These are phyloP conservation scores for Eurystomus glaucurus DNA, from an alignment of 2,797 vertebrate species.

Conservation along the genomic window DNA sequence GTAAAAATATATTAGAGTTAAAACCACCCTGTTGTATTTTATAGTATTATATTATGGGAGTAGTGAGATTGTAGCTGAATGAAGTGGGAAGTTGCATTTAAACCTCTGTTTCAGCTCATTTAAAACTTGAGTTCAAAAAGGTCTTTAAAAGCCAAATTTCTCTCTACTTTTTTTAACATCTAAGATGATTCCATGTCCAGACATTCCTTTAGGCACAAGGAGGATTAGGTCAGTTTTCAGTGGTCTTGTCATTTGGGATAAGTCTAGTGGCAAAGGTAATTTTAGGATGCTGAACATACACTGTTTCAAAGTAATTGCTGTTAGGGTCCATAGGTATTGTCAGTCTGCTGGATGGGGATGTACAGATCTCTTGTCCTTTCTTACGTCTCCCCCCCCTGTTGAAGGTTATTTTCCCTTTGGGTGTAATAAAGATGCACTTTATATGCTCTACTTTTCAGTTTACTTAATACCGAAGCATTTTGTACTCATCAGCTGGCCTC, in stretches of 20 bases:
- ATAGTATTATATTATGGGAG: background rate
- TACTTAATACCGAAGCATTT: background rate
- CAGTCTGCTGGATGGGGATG: background rate
- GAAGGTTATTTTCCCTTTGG: background rate
- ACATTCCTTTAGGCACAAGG: background rate
- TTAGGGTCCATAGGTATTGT: background rate
- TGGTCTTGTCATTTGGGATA: background rate
- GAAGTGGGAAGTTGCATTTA: constrained; percentile 25
- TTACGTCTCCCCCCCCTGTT: background rate
- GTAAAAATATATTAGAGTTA: constrained; percentile 35
- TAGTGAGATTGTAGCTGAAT: background rate
- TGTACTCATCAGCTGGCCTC: background rate
- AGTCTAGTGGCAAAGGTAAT: background rate
- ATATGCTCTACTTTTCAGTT: background rate
- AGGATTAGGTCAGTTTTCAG: background rate
- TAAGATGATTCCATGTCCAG: background rate
- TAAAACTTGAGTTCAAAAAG: background rate
- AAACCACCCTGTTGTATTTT: constrained; percentile 41
- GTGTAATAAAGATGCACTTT: background rate
- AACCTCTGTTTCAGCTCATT: background rate
- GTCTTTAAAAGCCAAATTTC: background rate
- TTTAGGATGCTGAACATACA: background rate
- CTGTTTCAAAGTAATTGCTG: background rate
- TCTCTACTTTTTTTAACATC: background rate
- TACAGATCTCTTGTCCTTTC: background rate